Evolutionary conservation across 2,888 invertebrate species (phyloP), one percentile per base, ranked within the genome.

Genomic region (Sicus ferrugineus): DNA sequence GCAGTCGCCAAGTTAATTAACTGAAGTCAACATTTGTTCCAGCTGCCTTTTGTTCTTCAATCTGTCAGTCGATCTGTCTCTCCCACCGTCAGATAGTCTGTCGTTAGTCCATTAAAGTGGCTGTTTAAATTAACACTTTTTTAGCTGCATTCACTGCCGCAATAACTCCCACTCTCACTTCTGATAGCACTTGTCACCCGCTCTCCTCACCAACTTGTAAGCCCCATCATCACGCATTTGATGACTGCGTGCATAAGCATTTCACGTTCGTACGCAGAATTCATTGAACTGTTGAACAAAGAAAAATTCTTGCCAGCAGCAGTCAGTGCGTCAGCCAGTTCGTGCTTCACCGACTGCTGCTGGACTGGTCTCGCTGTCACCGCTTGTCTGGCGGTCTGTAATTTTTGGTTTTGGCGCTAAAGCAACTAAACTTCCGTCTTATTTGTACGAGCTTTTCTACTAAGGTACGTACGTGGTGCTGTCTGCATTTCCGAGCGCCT

Each of bases 211-310:
- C 19, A n/a, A n/a, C n/a, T n/a, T n/a, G n/a, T n/a, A n/a, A n/a
- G n/a, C 31, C 16, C 30, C 56, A 30, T 30, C 16, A 3, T 1
- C 21, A 3, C 38, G 7, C 38, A 2, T 21, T 61, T 26, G 16
- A 28, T 48, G 5, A 54, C 61, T 19, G 23, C 14, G 58, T 31
- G 58, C 34, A 61, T 42, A 46, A 42, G 21, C 16, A 9, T 42
- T 61, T 61, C 61, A 23, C 61, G 42, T 42, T 38, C 19, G 26
- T 16, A 26, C 42, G 26, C n/a, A n/a, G 42, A 61, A 61, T 42
- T 61, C 61, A 61, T 61, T 61, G 61, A 61, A 61, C 61, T 61
- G 61, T 42, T 42, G 61, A 42, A 42, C 61, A 61, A 42, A 38
- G 61, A 42, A 61, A 14, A 19, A n/a, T n/a, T 31, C 16, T 16